Conservation (phyloP, 2,888 invertebrate genomes). For the Sphaeridia pumilis region DNA sequence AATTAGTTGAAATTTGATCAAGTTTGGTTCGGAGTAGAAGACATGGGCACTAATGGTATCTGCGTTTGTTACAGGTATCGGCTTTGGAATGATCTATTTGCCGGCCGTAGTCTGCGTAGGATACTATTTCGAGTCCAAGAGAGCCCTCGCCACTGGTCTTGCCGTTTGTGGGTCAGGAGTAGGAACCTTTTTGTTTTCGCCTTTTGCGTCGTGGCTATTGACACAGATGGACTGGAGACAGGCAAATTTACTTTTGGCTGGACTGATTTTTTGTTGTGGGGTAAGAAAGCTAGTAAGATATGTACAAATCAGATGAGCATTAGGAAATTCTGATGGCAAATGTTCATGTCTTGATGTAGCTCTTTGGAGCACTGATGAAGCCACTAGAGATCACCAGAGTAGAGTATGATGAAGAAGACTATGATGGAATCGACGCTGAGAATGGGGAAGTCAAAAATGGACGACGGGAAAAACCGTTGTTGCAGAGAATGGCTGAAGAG, state of each 20-base stretch:
- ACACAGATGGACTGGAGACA: slow-evolving; percentile 71
- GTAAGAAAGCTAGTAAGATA: slow-evolving; percentile 50
- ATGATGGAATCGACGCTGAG: slow-evolving; percentile 39
- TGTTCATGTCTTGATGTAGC: slow-evolving; percentile 37
- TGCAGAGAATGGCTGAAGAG: slow-evolving; percentile 88
- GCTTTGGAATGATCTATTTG: slow-evolving; percentile 84
- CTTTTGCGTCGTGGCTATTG: slow-evolving; percentile 67
- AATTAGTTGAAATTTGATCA: not conserved
- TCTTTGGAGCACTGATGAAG: slow-evolving; percentile 70
- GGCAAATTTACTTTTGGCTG: slow-evolving; percentile 81
- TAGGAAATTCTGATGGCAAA: no score
- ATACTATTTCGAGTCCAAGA: slow-evolving; percentile 91
- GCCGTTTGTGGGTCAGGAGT: slow-evolving; percentile 53
- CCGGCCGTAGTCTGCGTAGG: slow-evolving; percentile 95
- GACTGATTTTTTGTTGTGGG: slow-evolving; percentile 79
- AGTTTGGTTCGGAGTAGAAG: not conserved
- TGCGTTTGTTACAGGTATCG: slow-evolving; percentile 55
- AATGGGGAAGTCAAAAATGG: slow-evolving; percentile 39
- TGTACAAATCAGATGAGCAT: not conserved
- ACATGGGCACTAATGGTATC: not conserved
- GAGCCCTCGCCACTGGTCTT: slow-evolving; percentile 79
- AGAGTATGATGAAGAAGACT: slow-evolving; percentile 37
- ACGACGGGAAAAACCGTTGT: slow-evolving; percentile 53
- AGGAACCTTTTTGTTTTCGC: slow-evolving; percentile 91
- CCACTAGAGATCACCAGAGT: slow-evolving; percentile 63